Base-by-base conservation (phyloP, 2,888 invertebrate genomes). In the Eremobia ochroleuca region DNA sequence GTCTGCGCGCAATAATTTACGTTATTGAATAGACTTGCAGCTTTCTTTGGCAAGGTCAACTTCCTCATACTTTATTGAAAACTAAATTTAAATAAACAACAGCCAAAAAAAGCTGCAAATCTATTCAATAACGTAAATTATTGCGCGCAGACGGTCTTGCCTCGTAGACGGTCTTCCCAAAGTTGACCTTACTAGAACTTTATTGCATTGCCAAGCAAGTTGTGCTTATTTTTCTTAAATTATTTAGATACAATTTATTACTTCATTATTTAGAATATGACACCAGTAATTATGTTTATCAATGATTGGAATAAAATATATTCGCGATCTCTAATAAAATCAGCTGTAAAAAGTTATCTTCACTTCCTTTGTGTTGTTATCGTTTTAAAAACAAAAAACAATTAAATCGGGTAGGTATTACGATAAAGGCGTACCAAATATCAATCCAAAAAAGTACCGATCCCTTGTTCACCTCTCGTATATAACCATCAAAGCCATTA, bases 401-500 rank as follows among this genome's bases (percentile, higher is more conserved):
- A 4, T 31, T 6, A 31, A 6, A 31, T 31, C 0, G 8, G 9
- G 11, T 43, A 28, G 15, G 18, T 28, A 40, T 37, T 13, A 18
- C 5, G 31, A 18, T 40, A 52, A 73, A 73, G 37, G 8, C 31
- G 31, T 25, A 25, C 13, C 21, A 25, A 55, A 55, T 11, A 31
- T 15, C n/a, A 70, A 46, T 55, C 3, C 1, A 49, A 80, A 58
- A 49, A 64, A 34, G 55, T 31, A 13, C 25, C 40, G 18, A 58
- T 75, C 18, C 46, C 4, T 49, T 25, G 28, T 58, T 68, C 68
- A 37, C 68, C 18, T 73, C 66, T 55, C 49, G 18, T 69, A 52
- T 28, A 28, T 49, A 73, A 64, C 49, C 61, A 68, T 74, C 46
- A 73, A 70, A 82, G 64, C 66, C 21, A 64, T 84, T 76, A 85